These are phyloP conservation scores for Montipora capricornis DNA, from an alignment of 64 coral and sea anemone genomes.

Conservation along the genomic window DNA sequence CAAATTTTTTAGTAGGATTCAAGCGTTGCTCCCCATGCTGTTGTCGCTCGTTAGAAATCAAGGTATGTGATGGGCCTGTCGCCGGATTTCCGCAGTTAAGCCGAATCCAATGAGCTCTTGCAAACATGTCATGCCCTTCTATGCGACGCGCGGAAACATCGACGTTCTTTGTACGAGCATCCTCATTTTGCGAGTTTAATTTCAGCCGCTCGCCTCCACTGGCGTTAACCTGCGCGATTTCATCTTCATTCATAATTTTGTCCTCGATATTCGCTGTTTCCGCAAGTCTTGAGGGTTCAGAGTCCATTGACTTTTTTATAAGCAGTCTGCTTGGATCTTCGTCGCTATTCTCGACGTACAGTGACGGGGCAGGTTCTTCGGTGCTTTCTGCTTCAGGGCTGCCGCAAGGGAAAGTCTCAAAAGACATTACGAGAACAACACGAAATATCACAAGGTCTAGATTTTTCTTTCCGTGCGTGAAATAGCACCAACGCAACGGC, in stretches of 20 bases:
- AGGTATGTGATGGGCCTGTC: conserved; percentile 36
- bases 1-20: not conserved
- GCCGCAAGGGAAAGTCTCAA: conserved; percentile 93
- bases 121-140: conserved; percentile 37
- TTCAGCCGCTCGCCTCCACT: conserved; percentile 62
- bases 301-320: conserved; percentile 78
- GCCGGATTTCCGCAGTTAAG: conserved; percentile 46
- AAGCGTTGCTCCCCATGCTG: conserved; percentile 15
- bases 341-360: conserved; percentile 76
- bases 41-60: conserved; percentile 4
- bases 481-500: conserved; percentile 11
- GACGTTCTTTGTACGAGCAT: conserved; percentile 28
- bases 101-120: conserved; percentile 52
- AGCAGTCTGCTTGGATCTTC: conserved; percentile 66
- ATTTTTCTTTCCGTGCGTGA: not conserved
- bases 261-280: conserved; percentile 96
- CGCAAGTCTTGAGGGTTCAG: conserved; percentile 78
- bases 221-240: conserved; percentile 83
- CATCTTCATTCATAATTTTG: conserved; percentile 94
- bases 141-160: conserved; percentile 39
- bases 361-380: conserved; percentile 90
- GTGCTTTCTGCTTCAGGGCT: conserved; percentile 91
- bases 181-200: conserved; percentile 26
- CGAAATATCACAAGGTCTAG: not conserved
- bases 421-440: conserved; percentile 70